phyloP scores from a whole-genome alignment of 2,888 invertebrate species.

The Disparrhopalites patrizii region DNA sequence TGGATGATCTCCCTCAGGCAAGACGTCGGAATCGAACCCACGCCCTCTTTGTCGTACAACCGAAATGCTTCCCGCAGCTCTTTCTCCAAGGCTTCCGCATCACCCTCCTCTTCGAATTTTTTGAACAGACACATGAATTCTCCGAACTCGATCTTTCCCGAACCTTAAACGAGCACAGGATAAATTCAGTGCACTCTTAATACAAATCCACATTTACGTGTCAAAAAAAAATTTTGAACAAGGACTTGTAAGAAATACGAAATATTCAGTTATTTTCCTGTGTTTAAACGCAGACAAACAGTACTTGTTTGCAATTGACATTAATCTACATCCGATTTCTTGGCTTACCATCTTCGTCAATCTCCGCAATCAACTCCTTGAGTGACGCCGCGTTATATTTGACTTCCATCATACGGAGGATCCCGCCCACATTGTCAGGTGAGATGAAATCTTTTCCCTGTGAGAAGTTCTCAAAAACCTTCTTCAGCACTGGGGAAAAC shows the following conservation, averaged over 20 bases:
- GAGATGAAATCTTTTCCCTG: constrained; percentile 89
- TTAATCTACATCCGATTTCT: no score
- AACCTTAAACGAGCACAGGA: no score
- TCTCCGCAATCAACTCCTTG: constrained; percentile 95
- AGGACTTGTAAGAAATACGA: no score
- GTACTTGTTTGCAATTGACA: no score
- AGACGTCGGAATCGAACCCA: constrained; percentile 6
- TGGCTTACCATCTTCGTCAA: constrained; percentile 97
- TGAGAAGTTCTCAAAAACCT: constrained; percentile 95
- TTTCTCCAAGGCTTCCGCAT: constrained; percentile 95
- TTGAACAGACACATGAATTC: constrained; percentile 94
- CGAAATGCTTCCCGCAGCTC: constrained; percentile 98
- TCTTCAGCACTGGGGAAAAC: constrained; percentile 72
- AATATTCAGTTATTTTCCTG: no score
- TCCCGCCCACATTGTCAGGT: constrained; percentile 90
- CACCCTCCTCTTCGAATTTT: constrained; percentile 96
- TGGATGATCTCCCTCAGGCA: constrained; percentile 2
- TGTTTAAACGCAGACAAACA: no score
- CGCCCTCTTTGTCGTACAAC: constrained; percentile 94
- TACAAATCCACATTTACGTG: no score
- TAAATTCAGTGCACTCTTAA: no score
- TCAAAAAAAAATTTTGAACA: no score
- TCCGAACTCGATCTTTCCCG: constrained; percentile 90
- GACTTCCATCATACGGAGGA: constrained; percentile 92
- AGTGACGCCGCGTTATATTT: constrained; percentile 94